Evolutionary conservation across 2,888 invertebrate species (phyloP).

Genomic region (Aradus depressus): DNA sequence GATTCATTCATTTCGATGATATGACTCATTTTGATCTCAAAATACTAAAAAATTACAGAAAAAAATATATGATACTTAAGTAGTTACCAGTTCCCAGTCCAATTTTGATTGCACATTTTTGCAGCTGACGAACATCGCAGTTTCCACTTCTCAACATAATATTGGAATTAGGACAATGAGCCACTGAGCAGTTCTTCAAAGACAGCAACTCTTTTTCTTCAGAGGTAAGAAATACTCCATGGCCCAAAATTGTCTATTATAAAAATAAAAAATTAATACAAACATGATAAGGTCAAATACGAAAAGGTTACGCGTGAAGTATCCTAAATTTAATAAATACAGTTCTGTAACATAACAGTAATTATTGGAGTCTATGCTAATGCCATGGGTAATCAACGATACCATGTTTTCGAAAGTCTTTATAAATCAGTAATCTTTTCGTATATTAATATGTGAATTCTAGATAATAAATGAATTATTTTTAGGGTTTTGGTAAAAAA

Average conservation of each 20-base stretch:
- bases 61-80: neutral
- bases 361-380: no score
- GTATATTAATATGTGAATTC: no score
- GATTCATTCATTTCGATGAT: no score
- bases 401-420: no score
- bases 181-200: slow-evolving; percentile 51
- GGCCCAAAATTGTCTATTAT: slow-evolving; percentile 64
- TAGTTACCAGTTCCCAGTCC: slow-evolving; percentile 76
- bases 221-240: slow-evolving; percentile 63
- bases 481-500: no score
- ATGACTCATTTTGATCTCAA: neutral
- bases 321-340: no score
- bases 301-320: no score
- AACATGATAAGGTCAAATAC: no score
- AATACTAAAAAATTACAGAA: neutral
- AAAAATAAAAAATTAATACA: slow-evolving; percentile 17
- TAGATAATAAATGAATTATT: no score
- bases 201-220: slow-evolving; percentile 55
- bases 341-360: no score
- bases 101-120: slow-evolving; percentile 53
- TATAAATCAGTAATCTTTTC: no score
- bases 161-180: slow-evolving; percentile 84
- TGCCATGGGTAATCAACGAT: no score
- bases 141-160: slow-evolving; percentile 67
- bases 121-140: slow-evolving; percentile 59